Evolutionary conservation across 2,797 vertebrate genomes (phyloP), one percentile per base, ranked within the genome.

Genomic region (Dipus sagitta): DNA sequence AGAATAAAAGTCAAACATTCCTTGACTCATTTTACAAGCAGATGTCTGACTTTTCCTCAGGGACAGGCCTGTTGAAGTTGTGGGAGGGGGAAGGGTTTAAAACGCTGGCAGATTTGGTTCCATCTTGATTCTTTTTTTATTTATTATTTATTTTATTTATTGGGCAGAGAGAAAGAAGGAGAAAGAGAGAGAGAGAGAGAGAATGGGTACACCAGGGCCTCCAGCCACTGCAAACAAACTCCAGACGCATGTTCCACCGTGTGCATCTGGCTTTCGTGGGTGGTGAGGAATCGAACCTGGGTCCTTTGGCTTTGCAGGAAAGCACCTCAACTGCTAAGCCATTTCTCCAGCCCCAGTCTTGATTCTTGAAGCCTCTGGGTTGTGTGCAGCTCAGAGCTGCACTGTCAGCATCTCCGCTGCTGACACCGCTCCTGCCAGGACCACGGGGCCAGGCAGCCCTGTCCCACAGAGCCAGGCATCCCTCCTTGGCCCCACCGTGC

Each of bases 21-120:
- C 70, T 42, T 20, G 18, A 23, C 24, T 90, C 5, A 34, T 78
- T 87, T 89, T 71, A 20, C 42, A 20, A 47, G 70, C 75, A 58
- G n/a, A 23, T 62, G 30, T 58, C 62, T 68, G 64, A 15, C 70
- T 87, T 76, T 82, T 68, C 52, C 71, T 75, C 2, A 21, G 32
- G n/a, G 62, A 47, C 32, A 74, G 26, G 62, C 34, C 2, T 24
- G 65, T 60, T 24, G 64, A 1, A 91, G 92, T 97, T 95, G 97
- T 6, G 2, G 81, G 74, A 28, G 71, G 74, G 74, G 97, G 74
- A 96, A 88, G 70, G 94, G 94, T 98, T 98, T 96, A 76, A 87
- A 96, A 91, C 88, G 90, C 26, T 52, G 92, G 2, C 75, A 97
- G 96, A 95, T 93, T 86, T 92, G 91, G 32, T 42, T 98, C 96